A percentile compares a stretch with the other conserved stretches of the same genome.
Conservation (phyloP, 2,888 invertebrate species). For the Ophioninae sp. region DNA sequence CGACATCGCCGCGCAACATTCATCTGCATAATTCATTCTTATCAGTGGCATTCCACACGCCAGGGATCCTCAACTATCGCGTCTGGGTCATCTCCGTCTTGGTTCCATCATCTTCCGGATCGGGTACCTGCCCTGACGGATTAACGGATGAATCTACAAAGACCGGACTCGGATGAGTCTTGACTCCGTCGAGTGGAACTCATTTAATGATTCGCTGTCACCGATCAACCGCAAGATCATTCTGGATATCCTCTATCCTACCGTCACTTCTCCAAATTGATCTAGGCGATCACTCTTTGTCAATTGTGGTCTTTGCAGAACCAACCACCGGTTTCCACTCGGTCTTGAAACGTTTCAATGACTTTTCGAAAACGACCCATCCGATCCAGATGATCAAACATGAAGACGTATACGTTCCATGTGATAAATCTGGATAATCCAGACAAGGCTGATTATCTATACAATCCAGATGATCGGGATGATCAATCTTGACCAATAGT, state of each 20-base stretch:
- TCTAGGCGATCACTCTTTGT: constrained; percentile 63
- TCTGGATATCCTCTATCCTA: neutral
- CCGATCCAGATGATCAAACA: too few relatives aligned
- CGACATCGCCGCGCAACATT: constrained; percentile 78
- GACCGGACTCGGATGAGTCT: neutral
- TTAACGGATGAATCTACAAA: neutral
- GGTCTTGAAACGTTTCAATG: neutral
- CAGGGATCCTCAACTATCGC: constrained; percentile 74
- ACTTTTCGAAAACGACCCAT: constrained; percentile 5
- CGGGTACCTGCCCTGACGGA: neutral
- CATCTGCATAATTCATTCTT: constrained; percentile 80
- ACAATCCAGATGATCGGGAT: too few relatives aligned
- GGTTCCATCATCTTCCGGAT: constrained; percentile 4
- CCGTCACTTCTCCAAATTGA: constrained; percentile 46
- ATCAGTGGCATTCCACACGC: constrained; percentile 75
- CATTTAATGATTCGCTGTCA: neutral
- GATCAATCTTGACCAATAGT: too few relatives aligned
- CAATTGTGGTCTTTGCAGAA: neutral
- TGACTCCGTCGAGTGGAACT: too few relatives aligned
- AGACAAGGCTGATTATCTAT: too few relatives aligned
- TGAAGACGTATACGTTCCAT: too few relatives aligned
- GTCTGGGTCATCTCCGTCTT: constrained; percentile 16
- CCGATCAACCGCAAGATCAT: neutral
- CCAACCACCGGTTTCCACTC: neutral
- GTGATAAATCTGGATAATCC: too few relatives aligned